Evolutionary conservation across 2,888 invertebrate genomes (phyloP).

Genomic region (Calliopum simillimum): DNA sequence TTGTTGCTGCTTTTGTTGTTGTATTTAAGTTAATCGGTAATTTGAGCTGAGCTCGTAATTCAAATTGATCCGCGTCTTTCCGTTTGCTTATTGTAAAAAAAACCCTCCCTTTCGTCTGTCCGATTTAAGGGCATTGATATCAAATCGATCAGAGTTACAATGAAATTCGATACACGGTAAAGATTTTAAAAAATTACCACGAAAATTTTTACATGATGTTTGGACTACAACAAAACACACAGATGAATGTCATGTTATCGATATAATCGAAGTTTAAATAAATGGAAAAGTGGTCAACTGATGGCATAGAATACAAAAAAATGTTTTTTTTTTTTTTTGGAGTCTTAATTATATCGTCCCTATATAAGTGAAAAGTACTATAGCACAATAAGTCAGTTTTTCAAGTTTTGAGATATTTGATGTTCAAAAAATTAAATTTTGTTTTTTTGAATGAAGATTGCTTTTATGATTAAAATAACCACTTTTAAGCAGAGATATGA

Average conservation of each 20-base stretch:
- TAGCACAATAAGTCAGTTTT: no score
- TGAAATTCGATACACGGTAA: slow-evolving; percentile 33
- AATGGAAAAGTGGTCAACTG: no score
- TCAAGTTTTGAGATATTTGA: no score
- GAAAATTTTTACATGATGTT: no score
- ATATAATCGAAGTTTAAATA: no score
- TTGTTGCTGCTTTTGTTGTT: slow-evolving; percentile 12
- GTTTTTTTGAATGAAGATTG: no score
- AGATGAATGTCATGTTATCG: no score
- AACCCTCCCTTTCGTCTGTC: background rate
- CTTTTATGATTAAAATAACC: no score
- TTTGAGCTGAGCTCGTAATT: slow-evolving; percentile 53
- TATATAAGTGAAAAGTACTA: no score
- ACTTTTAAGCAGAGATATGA: no score
- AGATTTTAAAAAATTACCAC: background rate
- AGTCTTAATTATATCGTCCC: background rate
- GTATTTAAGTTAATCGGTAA: slow-evolving; percentile 18
- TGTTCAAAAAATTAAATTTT: no score
- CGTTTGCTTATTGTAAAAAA: background rate
- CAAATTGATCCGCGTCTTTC: slow-evolving; percentile 45
- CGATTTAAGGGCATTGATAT: slow-evolving; percentile 49
- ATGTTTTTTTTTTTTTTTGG: background rate
- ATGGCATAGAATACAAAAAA: background rate
- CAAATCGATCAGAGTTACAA: slow-evolving; percentile 55
- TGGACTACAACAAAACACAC: no score